Percentiles rank a stretch among this genome's conserved stretches.
phyloP scores from a whole-genome alignment of 2,113 vertebrate species.

The Takifugu bimaculatus region DNA sequence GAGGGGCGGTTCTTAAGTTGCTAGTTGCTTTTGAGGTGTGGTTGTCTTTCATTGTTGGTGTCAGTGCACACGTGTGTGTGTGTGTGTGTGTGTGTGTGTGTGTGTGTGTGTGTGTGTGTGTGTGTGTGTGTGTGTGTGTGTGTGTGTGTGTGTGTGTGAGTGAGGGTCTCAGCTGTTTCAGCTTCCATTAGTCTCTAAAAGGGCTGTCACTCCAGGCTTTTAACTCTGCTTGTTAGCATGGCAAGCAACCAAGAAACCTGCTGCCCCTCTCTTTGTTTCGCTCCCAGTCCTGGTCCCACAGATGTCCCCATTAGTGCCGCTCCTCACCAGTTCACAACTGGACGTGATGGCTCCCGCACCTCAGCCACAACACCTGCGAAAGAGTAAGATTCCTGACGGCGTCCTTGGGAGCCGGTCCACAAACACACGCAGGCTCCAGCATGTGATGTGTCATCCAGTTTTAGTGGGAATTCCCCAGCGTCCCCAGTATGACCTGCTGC shows the following conservation, averaged over 20 bases:
- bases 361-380: constrained; percentile 29
- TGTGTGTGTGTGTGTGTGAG: constrained; percentile 26
- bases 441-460: constrained; percentile 19
- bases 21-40: constrained; percentile 47
- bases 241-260: constrained; percentile 48
- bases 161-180: constrained; percentile 67
- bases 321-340: constrained; percentile 8
- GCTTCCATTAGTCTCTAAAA: constrained; percentile 74
- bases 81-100: constrained; percentile 1
- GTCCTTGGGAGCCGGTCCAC: constrained; percentile 17
- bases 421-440: neutral
- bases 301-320: constrained; percentile 45
- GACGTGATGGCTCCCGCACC: constrained; percentile 5
- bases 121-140: too few species aligned
- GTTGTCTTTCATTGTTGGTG: constrained; percentile 42
- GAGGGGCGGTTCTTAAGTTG: constrained; percentile 36
- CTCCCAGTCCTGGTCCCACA: constrained; percentile 23
- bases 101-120: too few species aligned
- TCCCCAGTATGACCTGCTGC: constrained; percentile 34
- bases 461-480: constrained; percentile 43
- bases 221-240: constrained; percentile 63
- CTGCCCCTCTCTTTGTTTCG: constrained; percentile 27
- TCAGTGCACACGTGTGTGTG: neutral
- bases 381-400: neutral
- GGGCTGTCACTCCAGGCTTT: constrained; percentile 71